Conservation (phyloP, 53 echinoderm and acorn worm species). For the Pentamera pediparva region DNA sequence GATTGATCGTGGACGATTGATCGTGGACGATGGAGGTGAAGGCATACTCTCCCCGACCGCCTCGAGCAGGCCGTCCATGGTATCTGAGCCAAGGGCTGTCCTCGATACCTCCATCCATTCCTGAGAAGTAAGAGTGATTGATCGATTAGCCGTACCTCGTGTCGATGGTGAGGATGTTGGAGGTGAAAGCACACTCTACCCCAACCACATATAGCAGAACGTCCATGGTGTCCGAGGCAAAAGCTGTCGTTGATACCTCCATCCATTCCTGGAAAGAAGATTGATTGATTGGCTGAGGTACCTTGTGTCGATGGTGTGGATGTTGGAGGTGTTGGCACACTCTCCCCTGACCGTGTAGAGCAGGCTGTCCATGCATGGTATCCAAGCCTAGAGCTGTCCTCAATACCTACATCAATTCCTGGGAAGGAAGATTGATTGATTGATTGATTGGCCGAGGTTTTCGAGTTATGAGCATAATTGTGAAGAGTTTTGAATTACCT, state of each 20-base stretch:
- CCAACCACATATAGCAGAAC: slow-evolving; percentile 82
- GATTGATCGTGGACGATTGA: no score
- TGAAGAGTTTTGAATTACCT: no score
- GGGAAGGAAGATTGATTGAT: not conserved
- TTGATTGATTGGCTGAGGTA: no score
- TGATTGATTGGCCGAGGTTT: no score
- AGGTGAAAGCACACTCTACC: slow-evolving; percentile 89
- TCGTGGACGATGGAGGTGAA: no score
- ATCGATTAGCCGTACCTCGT: no score
- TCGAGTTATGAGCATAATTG: no score
- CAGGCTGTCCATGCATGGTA: slow-evolving; percentile 69
- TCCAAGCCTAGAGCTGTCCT: slow-evolving; percentile 93
- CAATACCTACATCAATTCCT: slow-evolving; percentile 94
- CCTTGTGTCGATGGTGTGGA: slow-evolving; percentile 80
- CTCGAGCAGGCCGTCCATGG: slow-evolving; percentile 78
- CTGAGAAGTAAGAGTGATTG: no score
- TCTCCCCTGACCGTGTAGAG: slow-evolving; percentile 93
- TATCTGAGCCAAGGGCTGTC: slow-evolving; percentile 90
- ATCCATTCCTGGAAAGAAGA: slow-evolving; percentile 64
- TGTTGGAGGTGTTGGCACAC: slow-evolving; percentile 76
- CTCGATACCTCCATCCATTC: slow-evolving; percentile 93
- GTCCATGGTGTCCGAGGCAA: slow-evolving; percentile 81
- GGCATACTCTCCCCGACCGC: no score
- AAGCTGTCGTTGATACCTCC: slow-evolving; percentile 87
- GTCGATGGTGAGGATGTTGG: slow-evolving; percentile 65